Evolutionary conservation across 2,113 vertebrate genomes (phyloP).

Genomic region (Ictalurus punctatus): DNA sequence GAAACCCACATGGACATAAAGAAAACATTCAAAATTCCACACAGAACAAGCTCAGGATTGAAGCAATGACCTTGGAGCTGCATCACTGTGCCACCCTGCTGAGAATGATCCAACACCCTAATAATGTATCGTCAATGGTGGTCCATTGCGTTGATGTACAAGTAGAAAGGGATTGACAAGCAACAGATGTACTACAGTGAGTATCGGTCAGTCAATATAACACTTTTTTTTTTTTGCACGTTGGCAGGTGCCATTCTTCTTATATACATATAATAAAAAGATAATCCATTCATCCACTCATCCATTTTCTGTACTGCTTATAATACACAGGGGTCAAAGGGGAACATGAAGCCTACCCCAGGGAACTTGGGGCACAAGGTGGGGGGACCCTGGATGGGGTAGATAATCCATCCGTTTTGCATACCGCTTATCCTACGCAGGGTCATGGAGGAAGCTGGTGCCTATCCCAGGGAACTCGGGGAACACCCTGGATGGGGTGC

Average conservation of each 20-base stretch:
- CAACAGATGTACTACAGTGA: neutral
- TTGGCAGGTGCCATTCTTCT: neutral
- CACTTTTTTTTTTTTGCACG: neutral
- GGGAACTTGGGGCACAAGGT: too few relatives aligned
- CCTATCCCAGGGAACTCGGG: too few relatives aligned
- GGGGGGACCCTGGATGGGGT: too few relatives aligned
- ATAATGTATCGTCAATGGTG: neutral
- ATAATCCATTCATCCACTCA: neutral
- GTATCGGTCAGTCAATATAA: neutral
- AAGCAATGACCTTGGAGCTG: neutral
- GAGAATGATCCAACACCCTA: neutral
- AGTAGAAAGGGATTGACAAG: neutral
- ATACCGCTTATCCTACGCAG: too few relatives aligned
- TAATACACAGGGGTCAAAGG: too few relatives aligned
- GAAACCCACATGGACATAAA: neutral
- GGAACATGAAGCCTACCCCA: too few relatives aligned
- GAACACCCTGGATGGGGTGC: too few relatives aligned
- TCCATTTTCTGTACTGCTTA: too few relatives aligned
- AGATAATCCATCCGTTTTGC: too few relatives aligned
- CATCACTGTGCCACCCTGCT: neutral
- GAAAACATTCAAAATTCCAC: neutral
- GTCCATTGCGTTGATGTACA: neutral
- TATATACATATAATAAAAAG: neutral
- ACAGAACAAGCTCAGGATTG: neutral
- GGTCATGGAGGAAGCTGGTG: too few relatives aligned